These are phyloP conservation scores for Arremon aurantiirostris DNA, from an alignment of 2,797 vertebrate species.

Conservation along the genomic window DNA sequence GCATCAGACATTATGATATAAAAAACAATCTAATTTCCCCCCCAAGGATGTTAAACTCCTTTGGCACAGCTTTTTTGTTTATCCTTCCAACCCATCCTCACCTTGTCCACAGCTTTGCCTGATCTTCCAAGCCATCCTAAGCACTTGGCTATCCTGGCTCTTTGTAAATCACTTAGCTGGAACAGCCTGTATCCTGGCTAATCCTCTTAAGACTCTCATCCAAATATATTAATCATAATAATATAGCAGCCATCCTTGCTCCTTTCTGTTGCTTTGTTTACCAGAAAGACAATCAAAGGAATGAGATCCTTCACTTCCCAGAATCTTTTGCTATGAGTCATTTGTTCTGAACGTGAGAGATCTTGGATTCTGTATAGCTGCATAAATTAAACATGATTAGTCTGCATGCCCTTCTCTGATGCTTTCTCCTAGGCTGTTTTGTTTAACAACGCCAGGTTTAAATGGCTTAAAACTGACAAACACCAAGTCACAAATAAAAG, in stretches of 20 bases:
- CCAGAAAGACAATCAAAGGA: neutral
- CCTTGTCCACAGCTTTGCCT: neutral
- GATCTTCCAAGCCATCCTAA: neutral
- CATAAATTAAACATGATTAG: neutral
- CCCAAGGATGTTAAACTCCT: neutral
- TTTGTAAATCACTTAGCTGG: neutral
- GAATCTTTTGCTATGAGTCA: neutral
- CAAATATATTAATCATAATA: neutral
- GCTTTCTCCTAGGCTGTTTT: neutral
- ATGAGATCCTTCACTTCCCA: neutral
- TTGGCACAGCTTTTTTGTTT: neutral
- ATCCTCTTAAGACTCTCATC: neutral
- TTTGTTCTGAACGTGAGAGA: neutral
- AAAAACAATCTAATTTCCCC: neutral
- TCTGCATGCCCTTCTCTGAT: neutral
- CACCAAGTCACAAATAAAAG: neutral
- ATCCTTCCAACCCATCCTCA: neutral
- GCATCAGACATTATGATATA: neutral
- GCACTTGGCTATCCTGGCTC: fast-evolving
- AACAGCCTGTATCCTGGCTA: neutral
- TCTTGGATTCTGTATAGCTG: neutral
- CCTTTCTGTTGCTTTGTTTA: neutral
- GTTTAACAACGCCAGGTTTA: neutral
- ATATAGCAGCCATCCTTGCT: neutral
- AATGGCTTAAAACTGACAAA: neutral